phyloP scores from a whole-genome alignment of 23 tunicate genomes.

The Diplosoma virens region DNA sequence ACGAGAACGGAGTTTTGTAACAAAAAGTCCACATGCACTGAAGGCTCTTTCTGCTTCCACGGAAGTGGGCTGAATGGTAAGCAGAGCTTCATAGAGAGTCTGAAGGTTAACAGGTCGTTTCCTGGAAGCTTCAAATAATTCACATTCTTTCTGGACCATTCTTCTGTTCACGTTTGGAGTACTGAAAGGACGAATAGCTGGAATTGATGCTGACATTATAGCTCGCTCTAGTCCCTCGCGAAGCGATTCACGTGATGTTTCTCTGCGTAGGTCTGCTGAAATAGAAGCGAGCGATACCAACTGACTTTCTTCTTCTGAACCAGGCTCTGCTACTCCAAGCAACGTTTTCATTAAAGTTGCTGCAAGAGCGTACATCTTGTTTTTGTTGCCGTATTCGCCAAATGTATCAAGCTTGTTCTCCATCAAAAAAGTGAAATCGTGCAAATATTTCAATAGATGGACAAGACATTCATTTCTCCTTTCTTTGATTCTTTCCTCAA shows the following conservation, averaged over 20 bases:
- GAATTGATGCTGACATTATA: constrained; percentile 49
- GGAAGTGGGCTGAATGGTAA: constrained; percentile 45
- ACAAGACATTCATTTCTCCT: constrained; percentile 32
- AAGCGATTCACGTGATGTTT: constrained; percentile 30
- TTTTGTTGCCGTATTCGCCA: constrained; percentile 43
- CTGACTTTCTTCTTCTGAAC: constrained; percentile 33
- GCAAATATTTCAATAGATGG: constrained; percentile 36
- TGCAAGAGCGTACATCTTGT: constrained; percentile 46
- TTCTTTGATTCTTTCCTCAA: constrained; percentile 36
- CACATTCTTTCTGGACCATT: constrained; percentile 49
- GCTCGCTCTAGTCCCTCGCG: constrained; percentile 40
- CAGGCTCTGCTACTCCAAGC: constrained; percentile 29
- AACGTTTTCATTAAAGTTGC: constrained; percentile 42
- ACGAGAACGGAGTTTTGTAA: constrained; percentile 33
- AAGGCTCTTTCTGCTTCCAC: constrained; percentile 70
- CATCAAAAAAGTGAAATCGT: constrained; percentile 26
- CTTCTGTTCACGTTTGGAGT: constrained; percentile 39
- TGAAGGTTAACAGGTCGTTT: constrained; percentile 48
- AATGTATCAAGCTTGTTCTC: constrained; percentile 33
- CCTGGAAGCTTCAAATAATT: constrained; percentile 55
- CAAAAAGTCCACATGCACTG: constrained; percentile 50
- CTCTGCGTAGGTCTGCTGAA: background rate
- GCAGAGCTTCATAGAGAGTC: constrained; percentile 50
- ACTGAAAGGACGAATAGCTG: constrained; percentile 33
- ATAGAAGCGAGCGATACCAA: constrained; percentile 39